A percentile compares a stretch with the other conserved stretches of the same genome.
Conservation (phyloP, 1,140 invertebrate genomes). For the Drosophila orosa region DNA sequence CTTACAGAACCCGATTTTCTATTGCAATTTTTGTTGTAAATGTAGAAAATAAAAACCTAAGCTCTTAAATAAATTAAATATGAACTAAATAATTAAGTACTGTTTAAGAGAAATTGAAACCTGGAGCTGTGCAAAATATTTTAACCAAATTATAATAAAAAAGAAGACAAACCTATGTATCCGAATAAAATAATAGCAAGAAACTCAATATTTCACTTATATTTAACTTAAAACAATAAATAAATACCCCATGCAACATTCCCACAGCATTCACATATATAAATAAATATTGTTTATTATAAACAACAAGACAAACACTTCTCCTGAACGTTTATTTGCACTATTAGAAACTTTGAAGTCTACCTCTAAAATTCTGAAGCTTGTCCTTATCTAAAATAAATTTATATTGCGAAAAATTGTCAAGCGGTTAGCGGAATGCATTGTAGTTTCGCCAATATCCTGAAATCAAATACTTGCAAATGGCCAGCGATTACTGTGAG, state of each 20-base stretch:
- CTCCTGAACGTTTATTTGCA: background rate
- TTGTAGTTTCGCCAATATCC: constrained; percentile 12
- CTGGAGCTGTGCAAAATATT: background rate
- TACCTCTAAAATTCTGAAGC: background rate
- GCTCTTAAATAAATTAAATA: background rate
- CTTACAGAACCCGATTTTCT: background rate
- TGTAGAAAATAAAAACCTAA: background rate
- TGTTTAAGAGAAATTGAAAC: background rate
- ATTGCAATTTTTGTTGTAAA: background rate
- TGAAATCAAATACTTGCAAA: constrained; percentile 29
- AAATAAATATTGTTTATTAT: background rate
- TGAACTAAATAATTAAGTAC: background rate
- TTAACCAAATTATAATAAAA: background rate
- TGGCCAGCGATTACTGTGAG: constrained; percentile 36
- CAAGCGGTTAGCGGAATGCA: constrained; percentile 1
- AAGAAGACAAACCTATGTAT: background rate
- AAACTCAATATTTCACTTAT: background rate
- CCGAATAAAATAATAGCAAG: background rate
- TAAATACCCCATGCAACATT: background rate
- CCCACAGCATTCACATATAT: background rate
- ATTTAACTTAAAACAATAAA: background rate
- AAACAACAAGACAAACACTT: background rate
- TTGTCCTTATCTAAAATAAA: background rate
- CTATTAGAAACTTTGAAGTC: too few species aligned
- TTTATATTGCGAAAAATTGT: constrained; percentile 29